phyloP scores from a whole-genome alignment of 2,888 invertebrate species.

The Napeogenes sylphis region DNA sequence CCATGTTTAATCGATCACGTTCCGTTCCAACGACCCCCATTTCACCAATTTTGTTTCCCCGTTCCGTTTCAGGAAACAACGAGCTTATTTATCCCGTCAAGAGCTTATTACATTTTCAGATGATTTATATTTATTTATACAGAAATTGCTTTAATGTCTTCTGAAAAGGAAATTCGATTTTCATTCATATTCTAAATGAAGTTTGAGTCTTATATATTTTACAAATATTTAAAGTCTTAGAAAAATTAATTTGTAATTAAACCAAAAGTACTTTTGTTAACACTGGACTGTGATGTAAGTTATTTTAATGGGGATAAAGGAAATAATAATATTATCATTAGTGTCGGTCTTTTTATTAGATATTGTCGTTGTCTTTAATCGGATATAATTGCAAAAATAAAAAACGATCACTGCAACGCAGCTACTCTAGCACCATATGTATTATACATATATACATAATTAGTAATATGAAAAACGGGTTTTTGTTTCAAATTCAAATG shows the following conservation, averaged over 20 bases:
- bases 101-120: constrained; percentile 24
- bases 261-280: too few relatives aligned
- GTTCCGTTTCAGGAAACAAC: constrained; percentile 8
- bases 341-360: too few relatives aligned
- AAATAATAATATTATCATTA: too few relatives aligned
- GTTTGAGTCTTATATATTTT: not conserved
- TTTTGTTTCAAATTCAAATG: too few relatives aligned
- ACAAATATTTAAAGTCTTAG: not conserved
- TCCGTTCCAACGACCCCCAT: constrained; percentile 22
- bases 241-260: not conserved
- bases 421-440: too few relatives aligned
- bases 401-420: too few relatives aligned
- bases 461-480: too few relatives aligned
- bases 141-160: constrained; percentile 15
- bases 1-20: constrained; percentile 26
- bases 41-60: constrained; percentile 18
- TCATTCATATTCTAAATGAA: not conserved
- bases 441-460: too few relatives aligned
- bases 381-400: too few relatives aligned
- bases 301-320: too few relatives aligned
- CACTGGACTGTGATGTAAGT: too few relatives aligned
- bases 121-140: constrained; percentile 15
- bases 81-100: constrained; percentile 12
- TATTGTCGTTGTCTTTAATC: too few relatives aligned
- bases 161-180: not conserved